Conservation (phyloP, 1,140 invertebrate genomes). For the Heterodera schachtii region DNA sequence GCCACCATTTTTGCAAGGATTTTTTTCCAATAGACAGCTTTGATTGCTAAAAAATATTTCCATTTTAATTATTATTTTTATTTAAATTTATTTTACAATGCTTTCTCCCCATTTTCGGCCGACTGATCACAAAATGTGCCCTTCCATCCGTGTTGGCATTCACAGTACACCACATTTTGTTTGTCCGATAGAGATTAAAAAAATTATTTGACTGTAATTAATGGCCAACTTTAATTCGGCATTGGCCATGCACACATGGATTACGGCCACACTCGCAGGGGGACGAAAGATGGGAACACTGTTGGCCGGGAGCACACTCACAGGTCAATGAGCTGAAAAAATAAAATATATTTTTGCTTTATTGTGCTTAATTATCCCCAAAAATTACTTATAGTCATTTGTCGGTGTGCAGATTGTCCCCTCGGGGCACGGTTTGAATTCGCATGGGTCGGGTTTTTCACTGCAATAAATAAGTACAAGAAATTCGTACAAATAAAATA, state of each 20-base stretch:
- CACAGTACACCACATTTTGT: conserved; percentile 77
- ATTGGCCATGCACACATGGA: conserved; percentile 30
- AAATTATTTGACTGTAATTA: background rate
- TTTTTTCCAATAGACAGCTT: conserved; percentile 10
- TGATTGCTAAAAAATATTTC: background rate
- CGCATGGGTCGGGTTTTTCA: conserved; percentile 65
- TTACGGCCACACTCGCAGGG: conserved; percentile 49
- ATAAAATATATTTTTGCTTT: background rate
- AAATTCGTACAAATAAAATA: background rate
- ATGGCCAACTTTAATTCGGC: conserved; percentile 21
- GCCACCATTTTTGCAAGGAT: conserved; percentile 19
- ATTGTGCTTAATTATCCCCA: background rate
- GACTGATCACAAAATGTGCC: conserved; percentile 79
- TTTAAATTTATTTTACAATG: background rate
- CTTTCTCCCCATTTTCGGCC: background rate
- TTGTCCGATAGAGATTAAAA: conserved; percentile 68
- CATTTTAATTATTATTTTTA: background rate
- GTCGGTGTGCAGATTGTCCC: conserved; percentile 26
- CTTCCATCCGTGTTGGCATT: conserved; percentile 83
- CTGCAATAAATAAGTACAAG: background rate
- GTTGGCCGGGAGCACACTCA: conserved; percentile 38
- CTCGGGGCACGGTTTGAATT: conserved; percentile 30
- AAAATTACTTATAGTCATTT: conserved; percentile 25
- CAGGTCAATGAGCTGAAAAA: conserved; percentile 34
- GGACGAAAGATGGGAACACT: conserved; percentile 30